Conservation (phyloP, 1,140 invertebrate genomes). For the Drosophila tristis region DNA sequence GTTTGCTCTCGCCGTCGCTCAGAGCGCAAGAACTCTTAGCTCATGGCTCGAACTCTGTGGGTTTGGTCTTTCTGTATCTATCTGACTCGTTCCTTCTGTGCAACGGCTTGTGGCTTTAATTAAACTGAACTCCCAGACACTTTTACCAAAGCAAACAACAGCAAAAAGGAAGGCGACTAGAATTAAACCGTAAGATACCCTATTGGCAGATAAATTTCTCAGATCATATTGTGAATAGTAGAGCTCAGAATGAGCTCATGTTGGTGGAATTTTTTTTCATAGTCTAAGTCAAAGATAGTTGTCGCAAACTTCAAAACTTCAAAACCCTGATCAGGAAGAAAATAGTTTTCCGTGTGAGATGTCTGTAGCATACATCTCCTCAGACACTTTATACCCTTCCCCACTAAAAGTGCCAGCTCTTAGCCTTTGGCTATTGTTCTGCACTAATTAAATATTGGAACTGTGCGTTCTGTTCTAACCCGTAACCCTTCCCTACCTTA, state of each 20-base stretch:
- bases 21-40: slow-evolving; percentile 42
- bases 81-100: slow-evolving; percentile 2
- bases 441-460: slow-evolving; percentile 74
- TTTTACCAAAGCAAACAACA: slow-evolving; percentile 45
- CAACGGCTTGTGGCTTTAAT: slow-evolving; percentile 70
- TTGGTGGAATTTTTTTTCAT: too few species aligned
- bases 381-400: too few species aligned
- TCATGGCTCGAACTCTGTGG: too few species aligned
- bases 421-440: slow-evolving; percentile 56
- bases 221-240: too few species aligned
- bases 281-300: too few species aligned
- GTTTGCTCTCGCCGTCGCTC: slow-evolving; percentile 10
- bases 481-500: neutral
- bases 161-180: slow-evolving; percentile 2
- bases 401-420: neutral
- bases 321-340: too few species aligned
- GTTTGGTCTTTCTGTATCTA: slow-evolving; percentile 24
- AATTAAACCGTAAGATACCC: too few species aligned
- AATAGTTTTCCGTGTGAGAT: too few species aligned
- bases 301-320: too few species aligned
- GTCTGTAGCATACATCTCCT: neutral
- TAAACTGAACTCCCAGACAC: slow-evolving; percentile 59
- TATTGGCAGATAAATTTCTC: too few species aligned
- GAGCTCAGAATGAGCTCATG: too few species aligned
- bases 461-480: slow-evolving; percentile 4